Evolutionary conservation across 1,140 invertebrate species (phyloP).

Genomic region (Drosophila nigrodunni): DNA sequence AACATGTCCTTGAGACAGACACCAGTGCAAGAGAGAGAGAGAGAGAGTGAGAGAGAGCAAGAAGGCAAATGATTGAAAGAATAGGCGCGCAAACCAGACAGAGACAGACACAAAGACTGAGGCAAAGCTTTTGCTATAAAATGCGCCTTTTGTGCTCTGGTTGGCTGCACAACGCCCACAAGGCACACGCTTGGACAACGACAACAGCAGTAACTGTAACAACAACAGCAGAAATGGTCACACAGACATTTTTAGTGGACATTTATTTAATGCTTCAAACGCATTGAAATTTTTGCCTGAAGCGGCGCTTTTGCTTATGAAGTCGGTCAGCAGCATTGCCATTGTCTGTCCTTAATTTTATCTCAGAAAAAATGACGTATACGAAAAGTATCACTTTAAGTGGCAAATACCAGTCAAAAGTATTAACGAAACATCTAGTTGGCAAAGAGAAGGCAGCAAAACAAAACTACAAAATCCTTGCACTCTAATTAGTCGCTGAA

Average conservation of each 20-base stretch:
- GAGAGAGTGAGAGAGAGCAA: neutral
- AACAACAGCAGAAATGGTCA: conserved; percentile 22
- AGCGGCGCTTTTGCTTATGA: conserved; percentile 70
- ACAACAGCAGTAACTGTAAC: conserved; percentile 7
- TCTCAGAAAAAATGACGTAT: conserved; percentile 35
- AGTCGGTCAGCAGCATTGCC: conserved; percentile 58
- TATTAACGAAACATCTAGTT: neutral
- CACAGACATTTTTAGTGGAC: conserved; percentile 79
- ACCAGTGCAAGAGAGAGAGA: neutral
- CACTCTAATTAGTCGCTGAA: conserved; percentile 28
- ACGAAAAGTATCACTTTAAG: conserved; percentile 29
- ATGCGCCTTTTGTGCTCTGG: conserved; percentile 56
- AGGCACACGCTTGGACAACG: conserved; percentile 45
- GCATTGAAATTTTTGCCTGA: conserved; percentile 73
- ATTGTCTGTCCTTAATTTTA: conserved; percentile 14
- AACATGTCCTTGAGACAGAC: conserved; percentile 77
- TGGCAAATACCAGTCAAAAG: conserved; percentile 9
- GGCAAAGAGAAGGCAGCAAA: neutral
- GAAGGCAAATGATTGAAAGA: neutral
- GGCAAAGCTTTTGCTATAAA: conserved; percentile 34
- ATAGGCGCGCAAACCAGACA: conserved; percentile 5
- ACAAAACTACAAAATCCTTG: conserved; percentile 18
- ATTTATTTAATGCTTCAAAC: conserved; percentile 80
- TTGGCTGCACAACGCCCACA: conserved; percentile 58
- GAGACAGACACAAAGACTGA: neutral